These are phyloP conservation scores for Acromyrmex echinatior DNA, from an alignment of 1,140 invertebrate genomes.

Conservation along the genomic window DNA sequence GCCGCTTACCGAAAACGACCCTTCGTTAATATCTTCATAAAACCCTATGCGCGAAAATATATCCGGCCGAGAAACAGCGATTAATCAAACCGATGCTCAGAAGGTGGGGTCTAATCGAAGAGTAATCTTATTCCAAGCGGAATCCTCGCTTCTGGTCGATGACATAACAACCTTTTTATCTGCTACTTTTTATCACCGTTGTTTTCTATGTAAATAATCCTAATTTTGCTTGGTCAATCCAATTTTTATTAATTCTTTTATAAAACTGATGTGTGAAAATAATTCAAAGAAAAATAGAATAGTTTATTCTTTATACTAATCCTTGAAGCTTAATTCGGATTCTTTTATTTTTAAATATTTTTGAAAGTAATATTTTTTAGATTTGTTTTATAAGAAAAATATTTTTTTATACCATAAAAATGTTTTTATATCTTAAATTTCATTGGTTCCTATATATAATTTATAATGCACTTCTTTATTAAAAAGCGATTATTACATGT, in stretches of 20 bases:
- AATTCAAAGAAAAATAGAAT: background rate
- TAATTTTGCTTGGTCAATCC: background rate
- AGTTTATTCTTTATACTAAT: background rate
- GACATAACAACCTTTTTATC: background rate
- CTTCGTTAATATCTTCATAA: conserved; percentile 73
- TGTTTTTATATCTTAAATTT: background rate
- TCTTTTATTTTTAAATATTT: conserved; percentile 26
- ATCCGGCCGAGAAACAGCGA: conserved; percentile 32
- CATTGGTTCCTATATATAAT: background rate
- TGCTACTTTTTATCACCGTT: background rate
- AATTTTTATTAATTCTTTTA: background rate
- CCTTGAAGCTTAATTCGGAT: background rate
- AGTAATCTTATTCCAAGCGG: background rate
- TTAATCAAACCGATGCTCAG: conserved; percentile 22
- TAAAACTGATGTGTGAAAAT: background rate
- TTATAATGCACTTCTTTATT: background rate
- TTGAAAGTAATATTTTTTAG: background rate
- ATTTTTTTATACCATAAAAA: background rate
- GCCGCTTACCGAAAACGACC: conserved; percentile 60
- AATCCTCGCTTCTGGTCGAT: conserved; percentile 2
- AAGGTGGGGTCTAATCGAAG: conserved; percentile 17
- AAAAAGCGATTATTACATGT: background rate
- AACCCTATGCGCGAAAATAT: conserved; percentile 45
- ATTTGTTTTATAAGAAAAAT: background rate
- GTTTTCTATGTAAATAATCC: background rate